phyloP scores from a whole-genome alignment of 2,113 vertebrate species.

The Nycticorax nycticorax region DNA sequence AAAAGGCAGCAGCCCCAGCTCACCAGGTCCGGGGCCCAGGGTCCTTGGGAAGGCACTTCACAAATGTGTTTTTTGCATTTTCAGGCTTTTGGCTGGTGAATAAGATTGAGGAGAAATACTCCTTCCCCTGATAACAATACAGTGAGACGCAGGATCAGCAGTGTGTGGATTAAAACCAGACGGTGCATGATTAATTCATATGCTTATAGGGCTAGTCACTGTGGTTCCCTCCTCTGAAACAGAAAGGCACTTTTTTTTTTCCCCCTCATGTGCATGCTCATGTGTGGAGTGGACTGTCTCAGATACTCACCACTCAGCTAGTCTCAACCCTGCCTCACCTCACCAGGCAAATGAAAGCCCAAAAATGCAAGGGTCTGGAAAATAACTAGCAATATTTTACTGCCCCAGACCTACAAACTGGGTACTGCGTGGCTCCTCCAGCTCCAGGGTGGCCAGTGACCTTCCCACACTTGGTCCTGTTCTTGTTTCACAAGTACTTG shows the following conservation, averaged over 20 bases:
- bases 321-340: conserved; percentile 22
- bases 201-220: conserved; percentile 79
- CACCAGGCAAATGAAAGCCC: conserved; percentile 9
- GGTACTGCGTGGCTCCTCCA: not conserved
- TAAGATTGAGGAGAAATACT: conserved; percentile 80
- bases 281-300: conserved; percentile 42
- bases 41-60: conserved; percentile 76
- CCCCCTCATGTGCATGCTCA: conserved; percentile 15
- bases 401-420: not conserved
- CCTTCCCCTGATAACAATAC: conserved; percentile 82
- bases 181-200: conserved; percentile 82
- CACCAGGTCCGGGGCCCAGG: conserved; percentile 64
- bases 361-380: not conserved
- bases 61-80: conserved; percentile 84
- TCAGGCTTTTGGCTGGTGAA: conserved; percentile 78
- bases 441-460: not conserved
- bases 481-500: not conserved
- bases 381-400: not conserved
- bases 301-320: conserved; percentile 21
- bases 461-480: not conserved
- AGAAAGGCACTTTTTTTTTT: conserved; percentile 46
- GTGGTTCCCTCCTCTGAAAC: conserved; percentile 77
- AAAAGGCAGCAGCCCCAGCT: conserved; percentile 71
- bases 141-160: conserved; percentile 81
- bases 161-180: conserved; percentile 83